Conservation (phyloP, 2,888 invertebrate genomes). For the Eurois occulta region DNA sequence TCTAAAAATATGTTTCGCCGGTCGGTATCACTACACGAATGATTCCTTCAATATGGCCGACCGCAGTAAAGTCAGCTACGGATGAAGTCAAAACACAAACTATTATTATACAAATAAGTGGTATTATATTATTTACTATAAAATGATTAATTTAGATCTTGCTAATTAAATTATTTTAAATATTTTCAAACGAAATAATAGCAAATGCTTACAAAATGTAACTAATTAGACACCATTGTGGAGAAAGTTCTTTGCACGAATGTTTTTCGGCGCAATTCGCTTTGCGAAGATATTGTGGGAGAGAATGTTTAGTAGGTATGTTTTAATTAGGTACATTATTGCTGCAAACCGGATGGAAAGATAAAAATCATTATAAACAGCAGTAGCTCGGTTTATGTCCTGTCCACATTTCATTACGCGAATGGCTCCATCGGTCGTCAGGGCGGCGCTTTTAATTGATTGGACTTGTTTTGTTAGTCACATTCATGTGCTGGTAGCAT, state of each 20-base stretch:
- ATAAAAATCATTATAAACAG: conserved; percentile 32
- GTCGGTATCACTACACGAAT: too few relatives aligned
- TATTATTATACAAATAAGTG: too few relatives aligned
- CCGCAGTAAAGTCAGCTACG: too few relatives aligned
- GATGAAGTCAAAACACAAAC: too few relatives aligned
- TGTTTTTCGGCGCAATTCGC: conserved; percentile 54
- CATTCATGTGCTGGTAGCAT: conserved; percentile 74
- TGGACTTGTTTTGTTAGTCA: conserved; percentile 80
- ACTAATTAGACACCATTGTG: conserved; percentile 70
- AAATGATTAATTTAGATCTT: too few relatives aligned
- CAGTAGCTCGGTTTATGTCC: conserved; percentile 32
- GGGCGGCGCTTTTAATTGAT: conserved; percentile 79
- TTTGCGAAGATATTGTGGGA: conserved; percentile 51
- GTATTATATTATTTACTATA: too few relatives aligned
- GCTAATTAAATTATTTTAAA: too few relatives aligned
- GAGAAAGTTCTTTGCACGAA: conserved; percentile 68
- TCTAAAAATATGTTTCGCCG: too few relatives aligned
- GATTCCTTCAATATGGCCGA: too few relatives aligned
- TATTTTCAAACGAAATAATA: too few relatives aligned
- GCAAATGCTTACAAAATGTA: too few relatives aligned
- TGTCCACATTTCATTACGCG: conserved; percentile 78
- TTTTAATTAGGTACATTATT: conserved; percentile 53
- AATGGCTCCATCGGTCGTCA: conserved; percentile 78
- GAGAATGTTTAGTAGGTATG: conserved; percentile 38
- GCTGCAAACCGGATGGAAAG: conserved; percentile 11